A percentile compares a stretch with the other conserved stretches of the same genome.
These are phyloP conservation scores for Glandiceps talaboti DNA, from an alignment of 53 echinoderm and acorn worm species.

Conservation along the genomic window DNA sequence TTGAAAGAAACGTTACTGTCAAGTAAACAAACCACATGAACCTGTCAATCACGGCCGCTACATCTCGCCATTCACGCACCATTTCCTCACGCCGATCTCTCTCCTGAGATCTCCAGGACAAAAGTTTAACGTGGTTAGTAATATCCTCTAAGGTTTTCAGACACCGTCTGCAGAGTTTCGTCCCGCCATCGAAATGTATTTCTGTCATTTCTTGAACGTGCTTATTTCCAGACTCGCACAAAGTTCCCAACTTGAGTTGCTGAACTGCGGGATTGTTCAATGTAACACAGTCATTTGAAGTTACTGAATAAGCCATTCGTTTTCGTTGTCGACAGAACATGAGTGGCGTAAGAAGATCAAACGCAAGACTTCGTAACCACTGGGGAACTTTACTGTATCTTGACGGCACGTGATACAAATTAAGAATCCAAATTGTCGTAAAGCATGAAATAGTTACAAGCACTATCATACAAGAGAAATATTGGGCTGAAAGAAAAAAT, in stretches of 20 bases:
- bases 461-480: conserved; percentile 44
- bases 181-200: conserved; percentile 18
- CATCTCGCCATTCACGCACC: no score
- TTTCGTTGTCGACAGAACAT: conserved; percentile 21
- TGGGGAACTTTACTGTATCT: conserved; percentile 44
- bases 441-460: conserved; percentile 31
- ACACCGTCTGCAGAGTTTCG: conserved; percentile 25
- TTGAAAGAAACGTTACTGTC: no score
- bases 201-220: conserved; percentile 38
- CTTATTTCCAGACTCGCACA: no score
- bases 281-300: no score
- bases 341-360: conserved; percentile 25
- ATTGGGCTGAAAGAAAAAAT: conserved; percentile 26
- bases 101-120: no score
- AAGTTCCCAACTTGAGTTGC: no score
- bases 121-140: no score
- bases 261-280: no score
- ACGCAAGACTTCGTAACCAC: conserved; percentile 30
- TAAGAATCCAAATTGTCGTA: conserved; percentile 31
- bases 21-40: no score
- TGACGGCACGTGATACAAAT: conserved; percentile 42
- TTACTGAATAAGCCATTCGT: no score
- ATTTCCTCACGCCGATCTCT: no score
- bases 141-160: conserved; percentile 31
- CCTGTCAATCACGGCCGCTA: no score